These are phyloP conservation scores for Drosophila atripex DNA, from an alignment of 2,888 invertebrate species.

Conservation along the genomic window DNA sequence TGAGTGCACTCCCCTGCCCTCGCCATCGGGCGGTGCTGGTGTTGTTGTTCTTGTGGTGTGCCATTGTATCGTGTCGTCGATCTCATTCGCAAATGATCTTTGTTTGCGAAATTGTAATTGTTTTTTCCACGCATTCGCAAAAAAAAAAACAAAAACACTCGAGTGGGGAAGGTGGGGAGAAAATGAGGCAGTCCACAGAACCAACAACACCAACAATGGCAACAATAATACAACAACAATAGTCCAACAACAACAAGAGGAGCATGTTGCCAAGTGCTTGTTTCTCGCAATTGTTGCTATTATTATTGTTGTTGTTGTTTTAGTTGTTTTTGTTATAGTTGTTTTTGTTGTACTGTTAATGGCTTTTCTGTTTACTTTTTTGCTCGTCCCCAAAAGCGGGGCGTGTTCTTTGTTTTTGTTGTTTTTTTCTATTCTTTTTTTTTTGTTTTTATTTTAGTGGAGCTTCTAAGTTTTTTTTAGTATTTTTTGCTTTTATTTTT, in stretches of 20 bases:
- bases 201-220: constrained; percentile 36
- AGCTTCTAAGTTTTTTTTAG: constrained; percentile 20
- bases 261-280: constrained; percentile 56
- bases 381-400: constrained; percentile 53
- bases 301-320: constrained; percentile 36
- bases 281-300: constrained; percentile 24
- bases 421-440: constrained; percentile 1
- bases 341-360: constrained; percentile 52
- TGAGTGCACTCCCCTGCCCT: not conserved
- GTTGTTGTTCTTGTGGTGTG: constrained; percentile 31
- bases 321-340: constrained; percentile 25
- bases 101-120: constrained; percentile 77
- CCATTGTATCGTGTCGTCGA: constrained; percentile 67
- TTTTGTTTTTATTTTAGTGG: constrained; percentile 22
- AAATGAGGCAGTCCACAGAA: constrained; percentile 7
- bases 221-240: constrained; percentile 40
- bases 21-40: not conserved
- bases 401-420: constrained; percentile 60
- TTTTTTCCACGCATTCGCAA: constrained; percentile 57
- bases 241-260: constrained; percentile 35
- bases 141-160: not conserved
- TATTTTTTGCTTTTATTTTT: constrained; percentile 17
- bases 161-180: not conserved
- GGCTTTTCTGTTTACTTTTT: constrained; percentile 68
- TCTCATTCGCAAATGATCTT: constrained; percentile 74